Conservation (phyloP, 2,888 invertebrate species). For the Disparrhopalites patrizii region DNA sequence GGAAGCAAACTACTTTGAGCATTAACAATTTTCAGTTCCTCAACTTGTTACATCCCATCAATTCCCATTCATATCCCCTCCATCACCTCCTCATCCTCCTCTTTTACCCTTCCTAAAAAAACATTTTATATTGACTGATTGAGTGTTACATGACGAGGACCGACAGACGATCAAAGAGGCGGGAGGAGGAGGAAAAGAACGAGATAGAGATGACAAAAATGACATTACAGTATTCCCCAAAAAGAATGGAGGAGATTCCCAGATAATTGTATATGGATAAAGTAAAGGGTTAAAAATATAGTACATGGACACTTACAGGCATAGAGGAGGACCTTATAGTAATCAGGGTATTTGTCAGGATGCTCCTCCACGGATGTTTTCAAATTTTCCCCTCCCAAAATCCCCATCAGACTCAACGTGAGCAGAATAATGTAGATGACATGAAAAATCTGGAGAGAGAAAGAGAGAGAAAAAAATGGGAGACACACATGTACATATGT, state of each 20-base stretch:
- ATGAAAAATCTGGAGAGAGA: conserved; percentile 19
- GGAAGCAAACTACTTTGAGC: conserved; percentile 2
- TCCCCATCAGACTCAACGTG: conserved; percentile 20
- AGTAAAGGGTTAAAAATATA: no score
- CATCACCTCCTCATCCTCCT: no score
- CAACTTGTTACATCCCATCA: neutral
- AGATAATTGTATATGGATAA: no score
- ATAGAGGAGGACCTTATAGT: conserved; percentile 20
- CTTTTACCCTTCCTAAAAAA: no score
- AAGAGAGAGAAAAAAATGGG: neutral
- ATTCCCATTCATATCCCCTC: no score
- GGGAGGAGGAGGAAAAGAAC: no score
- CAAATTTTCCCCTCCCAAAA: conserved; percentile 18
- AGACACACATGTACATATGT: neutral
- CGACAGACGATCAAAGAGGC: no score
- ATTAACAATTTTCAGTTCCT: neutral
- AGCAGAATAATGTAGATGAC: conserved; percentile 24
- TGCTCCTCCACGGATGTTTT: neutral
- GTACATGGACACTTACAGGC: conserved; percentile 23
- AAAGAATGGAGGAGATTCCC: no score
- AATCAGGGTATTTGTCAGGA: conserved; percentile 21
- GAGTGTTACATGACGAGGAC: no score
- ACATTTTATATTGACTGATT: no score
- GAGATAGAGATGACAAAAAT: no score
- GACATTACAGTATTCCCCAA: no score